Evolutionary conservation across 2,113 vertebrate species (phyloP), one percentile per base, ranked within the genome.

Genomic region (Phaetusa simplex): DNA sequence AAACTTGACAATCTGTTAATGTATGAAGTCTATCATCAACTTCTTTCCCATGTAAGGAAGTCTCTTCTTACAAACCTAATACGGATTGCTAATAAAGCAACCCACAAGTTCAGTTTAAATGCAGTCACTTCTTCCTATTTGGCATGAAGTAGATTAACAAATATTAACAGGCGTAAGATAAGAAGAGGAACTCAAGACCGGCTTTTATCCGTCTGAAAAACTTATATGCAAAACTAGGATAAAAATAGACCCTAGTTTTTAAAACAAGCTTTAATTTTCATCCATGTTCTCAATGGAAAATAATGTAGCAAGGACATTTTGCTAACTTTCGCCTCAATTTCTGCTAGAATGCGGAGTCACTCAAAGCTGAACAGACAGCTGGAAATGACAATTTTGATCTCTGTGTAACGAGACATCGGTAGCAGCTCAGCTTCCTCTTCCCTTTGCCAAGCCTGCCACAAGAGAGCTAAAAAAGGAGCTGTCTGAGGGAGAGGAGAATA

Each of bases 401-500:
- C 62, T 70, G 62, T 12, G 30, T 82, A 94, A 87, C 0, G 1
- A 96, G 88, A 64, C 73, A 69, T 12, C 32, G 50, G 62, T 72
- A 82, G 84, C 80, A 91, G 81, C 78, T 87, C 85, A 88, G 86
- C 86, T 95, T 94, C 94, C 88, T 81, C 67, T 76, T 94, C 81
- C 86, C 53, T 84, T 76, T 94, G 93, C 89, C 91, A 94, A 95
- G 81, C 81, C 40, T 76, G 91, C 89, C 83, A 89, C 65, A 69
- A 79, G 81, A 72, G 83, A 92, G 82, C 91, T 94, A 95, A 85
- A 91, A 96, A 91, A 86, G 58, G 86, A 93, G 79, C 70, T 65
- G 74, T 84, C 77, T 92, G 93, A 84, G 72, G 83, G 88, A 94
- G 70, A 86, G 24, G 18, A 94, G 66, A 95, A 92, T 58, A 55